Conservation (phyloP, 2,888 invertebrate genomes). For the Stenchaetothrips biformis region DNA sequence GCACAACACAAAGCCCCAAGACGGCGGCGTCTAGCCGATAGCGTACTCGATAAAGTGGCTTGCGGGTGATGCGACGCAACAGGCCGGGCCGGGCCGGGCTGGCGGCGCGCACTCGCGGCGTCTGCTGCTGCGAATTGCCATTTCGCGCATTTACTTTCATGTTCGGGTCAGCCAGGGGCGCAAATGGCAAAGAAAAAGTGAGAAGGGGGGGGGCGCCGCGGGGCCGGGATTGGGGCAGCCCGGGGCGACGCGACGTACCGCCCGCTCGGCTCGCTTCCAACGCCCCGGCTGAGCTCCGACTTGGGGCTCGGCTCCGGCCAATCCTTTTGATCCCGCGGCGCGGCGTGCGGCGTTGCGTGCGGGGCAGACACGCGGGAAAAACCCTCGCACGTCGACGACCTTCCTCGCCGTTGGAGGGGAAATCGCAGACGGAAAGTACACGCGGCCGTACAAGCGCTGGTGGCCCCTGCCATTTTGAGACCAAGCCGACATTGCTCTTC, state of each 20-base stretch:
- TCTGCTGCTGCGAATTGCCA: not conserved
- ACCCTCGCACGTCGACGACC: no score
- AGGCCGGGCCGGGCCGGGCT: not conserved
- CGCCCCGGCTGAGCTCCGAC: no score
- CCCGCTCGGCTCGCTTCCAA: not conserved
- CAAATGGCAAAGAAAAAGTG: no score
- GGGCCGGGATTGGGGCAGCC: not conserved
- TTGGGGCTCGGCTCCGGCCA: no score
- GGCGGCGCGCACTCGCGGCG: not conserved
- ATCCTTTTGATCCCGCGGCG: no score
- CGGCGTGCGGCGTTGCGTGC: no score
- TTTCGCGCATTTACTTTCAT: conserved; percentile 18
- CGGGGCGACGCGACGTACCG: not conserved
- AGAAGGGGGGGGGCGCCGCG: not conserved
- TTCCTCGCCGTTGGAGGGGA: no score
- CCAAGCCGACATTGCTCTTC: no score
- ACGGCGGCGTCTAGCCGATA: not conserved
- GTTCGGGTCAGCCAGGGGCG: not conserved
- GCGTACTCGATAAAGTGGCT: not conserved
- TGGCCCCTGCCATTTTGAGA: no score
- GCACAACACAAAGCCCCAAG: not conserved
- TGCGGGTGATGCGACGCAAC: not conserved
- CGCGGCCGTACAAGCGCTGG: no score
- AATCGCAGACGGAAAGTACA: no score
- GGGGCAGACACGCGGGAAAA: no score